phyloP scores from a whole-genome alignment of 2,797 vertebrate genomes.

The Hylomyscus alleni region DNA sequence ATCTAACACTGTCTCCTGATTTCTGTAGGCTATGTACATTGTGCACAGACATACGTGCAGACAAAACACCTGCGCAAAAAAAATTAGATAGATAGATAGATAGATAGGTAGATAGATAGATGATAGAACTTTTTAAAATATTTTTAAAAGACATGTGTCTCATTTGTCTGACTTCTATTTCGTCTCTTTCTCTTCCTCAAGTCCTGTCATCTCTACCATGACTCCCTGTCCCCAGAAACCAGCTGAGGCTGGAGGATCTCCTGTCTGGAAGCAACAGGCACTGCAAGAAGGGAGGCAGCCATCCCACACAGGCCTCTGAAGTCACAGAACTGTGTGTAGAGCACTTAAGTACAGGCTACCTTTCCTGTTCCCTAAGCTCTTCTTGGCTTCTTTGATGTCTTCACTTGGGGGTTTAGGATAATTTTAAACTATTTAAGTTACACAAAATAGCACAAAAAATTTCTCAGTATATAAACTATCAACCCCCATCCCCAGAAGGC shows the following conservation, averaged over 20 bases:
- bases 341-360: accelerated
- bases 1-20: not conserved
- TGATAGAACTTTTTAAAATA: too few relatives aligned
- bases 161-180: not conserved
- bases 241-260: not conserved
- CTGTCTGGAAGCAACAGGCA: conserved; percentile 36
- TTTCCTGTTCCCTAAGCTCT: not conserved
- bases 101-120: too few relatives aligned
- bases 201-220: not conserved
- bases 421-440: conserved; percentile 3
- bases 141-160: not conserved
- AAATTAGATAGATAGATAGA: too few relatives aligned
- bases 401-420: not conserved
- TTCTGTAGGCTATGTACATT: not conserved
- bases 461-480: not conserved
- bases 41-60: not conserved
- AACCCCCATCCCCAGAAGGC: too few relatives aligned
- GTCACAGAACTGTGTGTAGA: not conserved
- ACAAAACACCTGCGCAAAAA: not conserved
- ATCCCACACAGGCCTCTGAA: accelerated
- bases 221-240: not conserved
- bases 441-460: not conserved
- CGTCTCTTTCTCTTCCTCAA: not conserved
- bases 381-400: not conserved
- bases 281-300: not conserved